Evolutionary conservation across 2,113 vertebrate species (phyloP).

Genomic region (Todiramphus chloris): DNA sequence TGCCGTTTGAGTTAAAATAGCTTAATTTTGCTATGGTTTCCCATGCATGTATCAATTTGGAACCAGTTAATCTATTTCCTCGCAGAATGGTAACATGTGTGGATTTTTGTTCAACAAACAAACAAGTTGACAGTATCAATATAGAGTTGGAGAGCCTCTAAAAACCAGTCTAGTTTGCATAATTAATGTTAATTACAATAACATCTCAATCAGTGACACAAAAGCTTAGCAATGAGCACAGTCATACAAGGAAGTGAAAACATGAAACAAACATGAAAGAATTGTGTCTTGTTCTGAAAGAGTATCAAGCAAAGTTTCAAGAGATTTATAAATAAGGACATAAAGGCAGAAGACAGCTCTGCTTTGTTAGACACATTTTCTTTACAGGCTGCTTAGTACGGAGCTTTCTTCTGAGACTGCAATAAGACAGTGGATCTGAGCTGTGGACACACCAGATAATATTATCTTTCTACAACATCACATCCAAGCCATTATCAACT

Average conservation of each 20-base stretch:
- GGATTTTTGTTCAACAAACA: conserved; percentile 46
- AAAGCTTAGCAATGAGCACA: conserved; percentile 56
- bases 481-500: conserved; percentile 4
- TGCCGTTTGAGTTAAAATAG: background rate
- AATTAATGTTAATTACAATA: conserved; percentile 71
- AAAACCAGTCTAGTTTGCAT: conserved; percentile 58
- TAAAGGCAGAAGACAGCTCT: conserved; percentile 2
- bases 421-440: background rate
- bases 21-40: background rate
- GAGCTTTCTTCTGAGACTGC: conserved; percentile 18
- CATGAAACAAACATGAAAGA: conserved; percentile 47
- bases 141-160: conserved; percentile 43
- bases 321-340: conserved; percentile 1
- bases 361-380: conserved; percentile 11
- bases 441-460: conserved; percentile 20
- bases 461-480: conserved; percentile 44
- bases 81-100: background rate
- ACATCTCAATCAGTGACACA: conserved; percentile 62
- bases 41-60: background rate
- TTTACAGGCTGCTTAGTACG: background rate
- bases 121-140: conserved; percentile 56
- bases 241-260: conserved; percentile 57
- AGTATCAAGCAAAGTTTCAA: conserved; percentile 41
- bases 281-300: background rate
- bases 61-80: background rate